Evolutionary conservation across 2,888 invertebrate genomes (phyloP), one percentile per base, ranked within the genome.

Genomic region (Pachydiplax longipennis): DNA sequence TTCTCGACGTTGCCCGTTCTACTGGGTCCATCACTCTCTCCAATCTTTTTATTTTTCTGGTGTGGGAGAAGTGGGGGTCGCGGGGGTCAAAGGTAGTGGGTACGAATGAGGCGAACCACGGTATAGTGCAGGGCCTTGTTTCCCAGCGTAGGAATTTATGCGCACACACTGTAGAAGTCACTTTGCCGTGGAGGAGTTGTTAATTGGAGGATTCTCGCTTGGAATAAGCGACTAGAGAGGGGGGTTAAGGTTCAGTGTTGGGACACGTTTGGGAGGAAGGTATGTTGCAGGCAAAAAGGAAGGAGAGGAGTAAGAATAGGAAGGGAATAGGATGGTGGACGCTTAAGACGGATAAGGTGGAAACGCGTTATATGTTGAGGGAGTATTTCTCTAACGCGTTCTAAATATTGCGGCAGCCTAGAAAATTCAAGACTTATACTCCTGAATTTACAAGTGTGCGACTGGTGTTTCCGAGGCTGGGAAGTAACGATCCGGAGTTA

Each of bases 171-270:
- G 87, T 58, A 37, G 35, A 65, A 87, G 87, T 87, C 87, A 87
- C 87, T 87, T 87, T 87, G 87, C 61, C 87, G 35, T 35, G 53
- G 87, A 61, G 87, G 87, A 87, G 87, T 87, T 87, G 87, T 87
- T 87, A 87, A 87, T 87, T 87, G 87, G 87, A 87, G 87, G 87
- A 61, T 87, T 87, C 87, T 61, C 87, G 87, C 87, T 35, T 87
- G 61, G 87, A 87, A 87, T 87, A 61, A 73, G 73, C 58, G 90
- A 25, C 31, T 31, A 37, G 90, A 90, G 65, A 22, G 90, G 13
- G n/a, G 40, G 90, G 65, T 31, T 31, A 73, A 73, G 73, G 73
- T 73, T 73, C 31, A 73, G 25, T 31, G 73, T 73, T 73, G 73
- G 73, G 73, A 73, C 73, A 73, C 73, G 73, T 73, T 73, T 18